Base-by-base conservation (phyloP, 2,888 invertebrate genomes). In the Odontomyia ornata region DNA sequence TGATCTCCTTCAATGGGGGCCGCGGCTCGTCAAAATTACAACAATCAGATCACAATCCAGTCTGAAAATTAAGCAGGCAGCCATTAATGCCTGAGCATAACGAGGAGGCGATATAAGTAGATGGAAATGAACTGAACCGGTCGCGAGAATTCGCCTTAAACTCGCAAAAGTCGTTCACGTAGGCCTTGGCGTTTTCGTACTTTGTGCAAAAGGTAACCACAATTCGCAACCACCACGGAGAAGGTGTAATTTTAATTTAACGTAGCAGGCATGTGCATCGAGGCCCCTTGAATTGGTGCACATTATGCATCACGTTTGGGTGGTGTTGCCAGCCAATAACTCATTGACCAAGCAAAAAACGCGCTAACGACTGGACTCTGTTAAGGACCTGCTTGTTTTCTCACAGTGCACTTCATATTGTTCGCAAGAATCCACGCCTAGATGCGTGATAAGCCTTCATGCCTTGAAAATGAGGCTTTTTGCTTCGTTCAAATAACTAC, bases 221-320 rank as follows among this genome's bases (percentile, higher is more conserved):
- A 56, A 28, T 27, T 9, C 18, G 30, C 52, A 67, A 76, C 76
- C 64, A 56, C 76, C 67, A 56, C 52, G 56, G 13, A 27, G 65
- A 76, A 76, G 76, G 76, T 76, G 76, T 76, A 76, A 76, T 76
- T 76, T 76, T 46, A 76, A 76, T 76, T 76, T 67, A 65, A 65
- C 30, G 43, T 36, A 56, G 64, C 64, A 25, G 64, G 60, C 76
- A 65, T 76, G 76, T 76, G 76, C 76, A 65, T 5, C 62, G 27
- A 27, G 13, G 43, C 25, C 43, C 23, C 23, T 23, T 36, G 52
- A 64, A 28, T 75, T 75, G 65, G 65, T 65, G 76, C 56, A 46
- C 67, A 30, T 67, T 65, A 64, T 75, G 62, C 64, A 62, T n/a
- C 15, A 18, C 27, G 25, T 23, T 2, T 13, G 11, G 43, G 36